These are phyloP conservation scores for Agonopterix subpropinquella DNA, from an alignment of 2,888 invertebrate genomes.

Conservation along the genomic window DNA sequence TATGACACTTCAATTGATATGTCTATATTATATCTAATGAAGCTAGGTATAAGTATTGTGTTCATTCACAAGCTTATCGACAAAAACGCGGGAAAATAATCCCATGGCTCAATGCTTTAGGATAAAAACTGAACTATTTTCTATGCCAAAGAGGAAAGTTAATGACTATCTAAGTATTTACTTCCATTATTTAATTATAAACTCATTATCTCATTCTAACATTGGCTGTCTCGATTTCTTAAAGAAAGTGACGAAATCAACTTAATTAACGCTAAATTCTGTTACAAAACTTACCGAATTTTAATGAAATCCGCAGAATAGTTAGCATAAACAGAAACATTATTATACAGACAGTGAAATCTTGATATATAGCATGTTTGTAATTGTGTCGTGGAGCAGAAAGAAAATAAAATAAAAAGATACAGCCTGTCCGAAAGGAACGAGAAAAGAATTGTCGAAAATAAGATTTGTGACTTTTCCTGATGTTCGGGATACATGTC, in stretches of 20 bases:
- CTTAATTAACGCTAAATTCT: conserved; percentile 5
- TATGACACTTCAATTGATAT: conserved; percentile 29
- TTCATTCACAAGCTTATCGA: conserved; percentile 22
- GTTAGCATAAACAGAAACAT: conserved; percentile 46
- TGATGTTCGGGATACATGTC: too few species aligned
- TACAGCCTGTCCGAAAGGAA: too few species aligned
- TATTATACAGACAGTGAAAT: conserved; percentile 34
- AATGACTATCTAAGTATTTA: conserved; percentile 30
- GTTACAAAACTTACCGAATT: conserved; percentile 45
- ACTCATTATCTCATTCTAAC: conserved; percentile 18
- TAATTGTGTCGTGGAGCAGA: too few species aligned
- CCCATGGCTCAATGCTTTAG: conserved; percentile 33
- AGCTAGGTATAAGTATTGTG: conserved; percentile 7
- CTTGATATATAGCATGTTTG: conserved; percentile 16
- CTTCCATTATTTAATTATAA: conserved; percentile 36
- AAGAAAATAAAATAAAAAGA: too few species aligned
- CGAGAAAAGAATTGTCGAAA: too few species aligned
- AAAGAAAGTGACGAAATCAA: conserved; percentile 31
- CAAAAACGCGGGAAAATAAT: conserved; percentile 54
- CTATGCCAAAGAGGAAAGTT: conserved; percentile 53
- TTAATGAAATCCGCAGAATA: conserved; percentile 34
- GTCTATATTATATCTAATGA: conserved; percentile 21
- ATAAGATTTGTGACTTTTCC: too few species aligned
- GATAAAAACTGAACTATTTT: conserved; percentile 33
- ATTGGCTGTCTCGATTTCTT: conserved; percentile 26